phyloP scores from a whole-genome alignment of 2,888 invertebrate genomes.

The Calameuta filiformis region DNA sequence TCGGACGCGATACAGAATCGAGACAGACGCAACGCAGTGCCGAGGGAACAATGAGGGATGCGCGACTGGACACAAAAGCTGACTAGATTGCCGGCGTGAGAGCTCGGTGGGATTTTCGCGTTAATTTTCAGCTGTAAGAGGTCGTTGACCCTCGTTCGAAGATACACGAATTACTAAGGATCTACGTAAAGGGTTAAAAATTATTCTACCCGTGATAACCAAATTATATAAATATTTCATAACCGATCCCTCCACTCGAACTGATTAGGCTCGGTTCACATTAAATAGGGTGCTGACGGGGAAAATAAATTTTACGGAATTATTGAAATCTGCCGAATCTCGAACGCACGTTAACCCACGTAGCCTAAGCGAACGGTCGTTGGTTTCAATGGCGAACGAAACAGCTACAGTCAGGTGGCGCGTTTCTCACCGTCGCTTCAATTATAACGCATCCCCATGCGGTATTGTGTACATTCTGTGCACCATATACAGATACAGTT shows the following conservation, averaged over 20 bases:
- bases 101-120: constrained; percentile 23
- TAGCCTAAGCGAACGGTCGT: neutral
- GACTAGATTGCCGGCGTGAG: constrained; percentile 42
- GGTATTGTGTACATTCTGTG: too few species aligned
- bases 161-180: neutral
- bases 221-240: neutral
- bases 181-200: neutral
- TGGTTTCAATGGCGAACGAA: neutral
- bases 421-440: neutral
- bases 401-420: neutral
- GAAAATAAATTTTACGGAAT: neutral
- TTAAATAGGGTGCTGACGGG: neutral
- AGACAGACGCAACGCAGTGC: constrained; percentile 13
- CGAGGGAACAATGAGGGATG: constrained; percentile 14
- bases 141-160: neutral
- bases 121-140: neutral
- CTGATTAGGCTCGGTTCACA: neutral
- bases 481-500: neutral
- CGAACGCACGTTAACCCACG: neutral
- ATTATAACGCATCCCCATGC: neutral
- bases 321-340: neutral
- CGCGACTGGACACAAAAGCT: constrained; percentile 36
- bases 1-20: constrained; percentile 39
- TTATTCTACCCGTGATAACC: neutral
- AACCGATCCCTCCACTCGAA: too few species aligned